phyloP scores from a whole-genome alignment of 1,140 invertebrate species.

The Sminthurinus signatus region DNA sequence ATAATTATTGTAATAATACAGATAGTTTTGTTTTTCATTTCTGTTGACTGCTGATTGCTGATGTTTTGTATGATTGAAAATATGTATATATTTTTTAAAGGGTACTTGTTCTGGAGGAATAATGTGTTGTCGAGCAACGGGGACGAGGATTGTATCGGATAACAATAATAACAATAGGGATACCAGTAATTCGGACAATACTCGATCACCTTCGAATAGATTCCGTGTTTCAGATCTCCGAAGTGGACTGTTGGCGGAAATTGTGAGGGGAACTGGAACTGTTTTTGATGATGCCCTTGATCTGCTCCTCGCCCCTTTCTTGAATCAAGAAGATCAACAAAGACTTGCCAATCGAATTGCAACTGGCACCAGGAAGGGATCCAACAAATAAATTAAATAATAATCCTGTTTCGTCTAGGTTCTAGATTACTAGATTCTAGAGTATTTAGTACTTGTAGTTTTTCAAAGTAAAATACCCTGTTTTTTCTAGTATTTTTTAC shows the following conservation, averaged over 20 bases:
- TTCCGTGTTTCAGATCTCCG: constrained; percentile 4
- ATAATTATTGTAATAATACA: too few relatives aligned
- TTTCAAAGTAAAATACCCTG: too few relatives aligned
- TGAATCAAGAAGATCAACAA: constrained; percentile 37
- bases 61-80: too few relatives aligned
- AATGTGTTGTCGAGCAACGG: constrained; percentile 22
- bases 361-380: neutral
- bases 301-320: constrained; percentile 28
- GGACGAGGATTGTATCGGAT: constrained; percentile 2
- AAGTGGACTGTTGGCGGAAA: constrained; percentile 28
- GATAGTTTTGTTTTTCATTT: too few relatives aligned
- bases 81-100: constrained; percentile 26
- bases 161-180: too few relatives aligned
- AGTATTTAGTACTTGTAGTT: too few relatives aligned
- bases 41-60: too few relatives aligned
- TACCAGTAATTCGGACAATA: neutral
- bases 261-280: constrained; percentile 18
- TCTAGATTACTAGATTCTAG: too few relatives aligned
- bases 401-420: too few relatives aligned
- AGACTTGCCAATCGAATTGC: constrained; percentile 20
- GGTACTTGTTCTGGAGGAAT: constrained; percentile 30
- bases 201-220: neutral
- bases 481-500: too few relatives aligned
- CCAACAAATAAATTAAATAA: too few relatives aligned
- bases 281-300: constrained; percentile 37